These are phyloP conservation scores for Tipula helvola DNA, from an alignment of 2,888 invertebrate genomes.

Conservation along the genomic window DNA sequence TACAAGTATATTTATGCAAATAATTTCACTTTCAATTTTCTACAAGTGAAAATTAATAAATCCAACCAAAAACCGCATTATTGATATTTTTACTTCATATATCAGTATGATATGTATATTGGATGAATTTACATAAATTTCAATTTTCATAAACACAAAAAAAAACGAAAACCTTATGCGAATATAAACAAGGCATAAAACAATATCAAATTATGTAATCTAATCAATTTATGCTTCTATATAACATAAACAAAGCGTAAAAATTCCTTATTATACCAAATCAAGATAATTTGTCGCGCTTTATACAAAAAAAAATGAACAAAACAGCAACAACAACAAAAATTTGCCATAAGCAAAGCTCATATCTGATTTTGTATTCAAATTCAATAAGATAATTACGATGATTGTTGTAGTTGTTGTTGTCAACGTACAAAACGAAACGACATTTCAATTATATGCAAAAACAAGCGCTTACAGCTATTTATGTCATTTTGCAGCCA, in stretches of 20 bases:
- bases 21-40: not conserved
- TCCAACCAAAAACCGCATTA: not conserved
- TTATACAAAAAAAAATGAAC: not conserved
- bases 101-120: not conserved
- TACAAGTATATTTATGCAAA: not conserved
- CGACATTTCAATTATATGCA: not conserved
- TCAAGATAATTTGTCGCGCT: not conserved
- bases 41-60: not conserved
- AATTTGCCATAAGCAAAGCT: not conserved
- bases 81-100: not conserved
- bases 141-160: not conserved
- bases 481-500: not conserved
- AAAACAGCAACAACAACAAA: not conserved
- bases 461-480: not conserved
- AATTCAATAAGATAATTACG: not conserved
- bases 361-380: not conserved
- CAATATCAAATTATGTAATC: constrained; percentile 4
- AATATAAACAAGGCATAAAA: not conserved
- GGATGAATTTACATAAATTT: not conserved
- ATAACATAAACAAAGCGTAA: not conserved
- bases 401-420: not conserved
- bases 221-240: not conserved
- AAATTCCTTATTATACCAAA: not conserved
- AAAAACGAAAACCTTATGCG: not conserved
- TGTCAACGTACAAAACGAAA: not conserved